A percentile compares a stretch with the other conserved stretches of the same genome.
Conservation (phyloP, 2,888 invertebrate genomes). For the Chaitophorus viminalis region DNA sequence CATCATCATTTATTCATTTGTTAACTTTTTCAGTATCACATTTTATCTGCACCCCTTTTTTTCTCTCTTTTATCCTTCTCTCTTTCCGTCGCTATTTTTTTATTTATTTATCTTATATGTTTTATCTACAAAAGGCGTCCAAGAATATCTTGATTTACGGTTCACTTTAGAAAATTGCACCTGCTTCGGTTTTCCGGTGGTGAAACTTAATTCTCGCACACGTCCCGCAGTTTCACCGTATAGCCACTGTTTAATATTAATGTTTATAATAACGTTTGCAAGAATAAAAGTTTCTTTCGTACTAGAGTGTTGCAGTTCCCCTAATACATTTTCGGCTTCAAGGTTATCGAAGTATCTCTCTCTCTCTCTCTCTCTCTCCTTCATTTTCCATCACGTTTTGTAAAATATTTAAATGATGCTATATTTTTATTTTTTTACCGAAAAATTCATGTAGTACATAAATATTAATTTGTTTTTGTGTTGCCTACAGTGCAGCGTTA, state of each 20-base stretch:
- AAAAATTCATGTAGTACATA: background rate
- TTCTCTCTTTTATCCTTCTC: too few species aligned
- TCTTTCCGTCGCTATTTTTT: background rate
- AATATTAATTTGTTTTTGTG: constrained; percentile 41
- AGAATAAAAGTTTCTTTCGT: constrained; percentile 33
- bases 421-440: background rate
- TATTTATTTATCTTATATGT: background rate
- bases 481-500: background rate
- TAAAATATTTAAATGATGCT: too few species aligned
- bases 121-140: constrained; percentile 27
- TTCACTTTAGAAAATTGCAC: constrained; percentile 57
- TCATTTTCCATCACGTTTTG: background rate
- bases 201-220: background rate
- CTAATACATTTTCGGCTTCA: too few species aligned
- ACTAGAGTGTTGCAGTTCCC: background rate
- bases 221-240: background rate
- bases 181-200: constrained; percentile 6
- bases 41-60: constrained; percentile 10
- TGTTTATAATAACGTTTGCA: constrained; percentile 34
- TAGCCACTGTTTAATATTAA: constrained; percentile 32
- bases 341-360: background rate
- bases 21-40: constrained; percentile 33
- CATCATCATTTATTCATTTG: constrained; percentile 46
- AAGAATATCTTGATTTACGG: constrained; percentile 50
- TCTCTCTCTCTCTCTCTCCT: background rate